These are phyloP conservation scores for Orchesella cincta DNA, from an alignment of 1,140 invertebrate genomes.

Conservation along the genomic window DNA sequence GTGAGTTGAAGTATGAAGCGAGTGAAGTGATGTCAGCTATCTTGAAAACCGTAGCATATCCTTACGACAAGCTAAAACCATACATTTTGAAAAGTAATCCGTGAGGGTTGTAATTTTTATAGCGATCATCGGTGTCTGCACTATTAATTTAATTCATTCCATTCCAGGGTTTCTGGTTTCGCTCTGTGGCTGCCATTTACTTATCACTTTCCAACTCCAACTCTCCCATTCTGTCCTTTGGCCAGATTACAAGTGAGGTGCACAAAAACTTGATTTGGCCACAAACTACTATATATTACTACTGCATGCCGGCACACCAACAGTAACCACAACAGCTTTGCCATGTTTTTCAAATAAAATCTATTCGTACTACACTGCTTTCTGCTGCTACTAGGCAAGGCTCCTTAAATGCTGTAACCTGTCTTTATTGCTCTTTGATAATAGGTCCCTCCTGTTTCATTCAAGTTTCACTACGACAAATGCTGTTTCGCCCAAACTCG, in stretches of 20 bases:
- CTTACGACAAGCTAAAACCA: not conserved
- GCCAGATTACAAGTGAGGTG: constrained; percentile 8
- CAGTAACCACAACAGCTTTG: constrained; percentile 9
- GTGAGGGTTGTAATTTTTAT: not conserved
- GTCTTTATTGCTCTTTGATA: constrained; percentile 16
- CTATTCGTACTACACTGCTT: not conserved
- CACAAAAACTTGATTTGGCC: constrained; percentile 12
- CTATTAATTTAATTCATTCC: constrained; percentile 15
- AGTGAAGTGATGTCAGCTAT: no score
- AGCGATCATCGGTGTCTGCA: not conserved
- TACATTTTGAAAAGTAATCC: not conserved
- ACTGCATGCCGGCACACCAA: not conserved
- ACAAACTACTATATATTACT: not conserved
- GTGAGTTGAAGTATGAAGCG: no score
- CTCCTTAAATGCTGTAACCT: constrained; percentile 16
- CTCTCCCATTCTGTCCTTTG: constrained; percentile 10
- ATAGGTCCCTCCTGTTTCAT: constrained; percentile 13
- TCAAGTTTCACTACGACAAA: not conserved
- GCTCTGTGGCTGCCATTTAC: constrained; percentile 1
- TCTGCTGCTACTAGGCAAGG: constrained; percentile 1
- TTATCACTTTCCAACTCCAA: not conserved
- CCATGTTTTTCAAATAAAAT: not conserved
- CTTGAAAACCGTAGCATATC: no score
- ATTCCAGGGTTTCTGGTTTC: constrained; percentile 26
- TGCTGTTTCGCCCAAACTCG: not conserved